Conservation (phyloP, 1,140 invertebrate species). For the Drosophila baimaii region DNA sequence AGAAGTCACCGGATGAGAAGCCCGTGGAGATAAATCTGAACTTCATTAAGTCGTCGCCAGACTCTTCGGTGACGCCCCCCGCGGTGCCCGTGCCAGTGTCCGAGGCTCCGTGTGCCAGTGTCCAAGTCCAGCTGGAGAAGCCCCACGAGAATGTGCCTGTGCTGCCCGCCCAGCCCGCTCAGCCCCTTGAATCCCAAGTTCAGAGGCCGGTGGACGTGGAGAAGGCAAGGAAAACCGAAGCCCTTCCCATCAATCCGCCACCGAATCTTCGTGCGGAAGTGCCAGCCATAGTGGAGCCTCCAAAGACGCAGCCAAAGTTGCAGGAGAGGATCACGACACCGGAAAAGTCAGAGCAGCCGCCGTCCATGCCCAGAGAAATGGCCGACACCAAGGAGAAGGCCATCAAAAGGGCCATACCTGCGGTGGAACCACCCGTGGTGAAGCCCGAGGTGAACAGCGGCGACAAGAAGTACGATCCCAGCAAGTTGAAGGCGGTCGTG, state of each 20-base stretch:
- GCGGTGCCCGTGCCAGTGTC: background rate
- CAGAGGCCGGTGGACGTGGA: constrained; percentile 11
- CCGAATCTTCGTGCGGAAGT: constrained; percentile 1
- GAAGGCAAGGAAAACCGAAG: constrained; percentile 16
- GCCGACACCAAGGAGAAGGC: constrained; percentile 53
- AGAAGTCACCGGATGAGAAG: constrained; percentile 3
- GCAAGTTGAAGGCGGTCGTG: constrained; percentile 29
- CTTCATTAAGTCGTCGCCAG: constrained; percentile 25
- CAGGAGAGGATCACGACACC: background rate
- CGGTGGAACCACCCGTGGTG: constrained; percentile 10
- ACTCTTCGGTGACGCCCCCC: constrained; percentile 8
- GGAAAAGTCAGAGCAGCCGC: constrained; percentile 13
- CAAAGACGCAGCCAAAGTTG: background rate
- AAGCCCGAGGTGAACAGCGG: constrained; percentile 36
- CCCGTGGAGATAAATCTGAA: constrained; percentile 32
- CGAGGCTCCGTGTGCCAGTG: background rate
- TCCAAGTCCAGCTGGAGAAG: constrained; percentile 10
- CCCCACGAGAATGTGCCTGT: background rate
- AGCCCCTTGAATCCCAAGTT: background rate
- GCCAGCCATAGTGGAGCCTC: background rate
- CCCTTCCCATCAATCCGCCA: background rate
- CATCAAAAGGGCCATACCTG: constrained; percentile 31
- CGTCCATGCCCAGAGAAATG: constrained; percentile 1
- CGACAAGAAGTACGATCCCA: constrained; percentile 47
- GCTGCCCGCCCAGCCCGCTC: too few species aligned